Conservation (phyloP, 1,140 invertebrate genomes). For the Eulimnadia texana region DNA sequence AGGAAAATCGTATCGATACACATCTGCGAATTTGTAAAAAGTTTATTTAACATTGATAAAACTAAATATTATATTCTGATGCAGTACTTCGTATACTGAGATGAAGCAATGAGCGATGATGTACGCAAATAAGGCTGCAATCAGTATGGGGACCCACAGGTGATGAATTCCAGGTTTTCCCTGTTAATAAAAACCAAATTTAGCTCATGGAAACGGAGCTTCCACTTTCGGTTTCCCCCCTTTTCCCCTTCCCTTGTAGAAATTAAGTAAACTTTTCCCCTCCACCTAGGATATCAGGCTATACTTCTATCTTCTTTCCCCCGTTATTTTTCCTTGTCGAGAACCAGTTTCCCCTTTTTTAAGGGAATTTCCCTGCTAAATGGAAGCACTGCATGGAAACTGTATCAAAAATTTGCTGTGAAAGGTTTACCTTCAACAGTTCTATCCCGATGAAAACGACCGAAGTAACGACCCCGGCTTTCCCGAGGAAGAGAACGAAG, state of each 20-base stretch:
- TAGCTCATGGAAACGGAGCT: too few species aligned
- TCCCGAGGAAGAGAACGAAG: conserved; percentile 84
- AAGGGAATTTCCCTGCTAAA: too few species aligned
- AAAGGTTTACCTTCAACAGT: conserved; percentile 40
- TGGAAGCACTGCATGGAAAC: too few species aligned
- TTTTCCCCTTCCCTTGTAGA: too few species aligned
- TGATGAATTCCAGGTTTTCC: conserved; percentile 44
- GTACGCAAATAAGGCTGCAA: conserved; percentile 78
- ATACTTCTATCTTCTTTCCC: too few species aligned
- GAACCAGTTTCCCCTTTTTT: too few species aligned
- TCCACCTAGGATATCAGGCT: too few species aligned
- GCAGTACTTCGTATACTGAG: conserved; percentile 75
- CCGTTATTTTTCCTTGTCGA: too few species aligned
- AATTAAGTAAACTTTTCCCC: too few species aligned
- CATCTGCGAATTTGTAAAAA: conserved; percentile 44
- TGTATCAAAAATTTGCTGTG: background rate
- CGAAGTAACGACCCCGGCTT: conserved; percentile 67
- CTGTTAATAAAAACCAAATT: conserved; percentile 26
- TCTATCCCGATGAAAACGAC: conserved; percentile 51
- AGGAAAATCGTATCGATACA: conserved; percentile 87
- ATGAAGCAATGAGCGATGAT: conserved; percentile 86
- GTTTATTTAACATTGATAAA: background rate
- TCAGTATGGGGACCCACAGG: conserved; percentile 63
- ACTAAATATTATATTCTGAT: conserved; percentile 10
- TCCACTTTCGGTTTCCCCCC: too few species aligned